Percentiles rank a stretch among this genome's conserved stretches.
These are phyloP conservation scores for Felis catus DNA, from an alignment of 2,113 vertebrate genomes.

Conservation along the genomic window F.catus_Fca126_mat1.0 CM031425.1:29870001-29870500, in stretches of 20 bases:
- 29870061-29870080: constrained; percentile 73
- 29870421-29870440: neutral
- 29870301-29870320: neutral
- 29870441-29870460: neutral
- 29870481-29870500: constrained; percentile 37
- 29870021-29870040: constrained; percentile 66
- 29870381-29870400: neutral
- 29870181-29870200: neutral
- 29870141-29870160: neutral
- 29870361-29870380: fast-evolving
- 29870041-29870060: constrained; percentile 41
- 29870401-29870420: neutral
- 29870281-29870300: neutral
- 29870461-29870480: neutral
- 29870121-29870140: neutral
- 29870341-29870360: neutral
- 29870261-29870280: constrained; percentile 27
- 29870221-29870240: neutral
- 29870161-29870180: neutral
- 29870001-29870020: constrained; percentile 52
- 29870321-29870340: neutral
- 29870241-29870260: constrained; percentile 57
- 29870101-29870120: constrained; percentile 28
- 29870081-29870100: constrained; percentile 24
- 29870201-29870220: neutral